Evolutionary conservation across 2,888 invertebrate species (phyloP), one percentile per base, ranked within the genome.

Genomic region (Drosophila paranaensis): DNA sequence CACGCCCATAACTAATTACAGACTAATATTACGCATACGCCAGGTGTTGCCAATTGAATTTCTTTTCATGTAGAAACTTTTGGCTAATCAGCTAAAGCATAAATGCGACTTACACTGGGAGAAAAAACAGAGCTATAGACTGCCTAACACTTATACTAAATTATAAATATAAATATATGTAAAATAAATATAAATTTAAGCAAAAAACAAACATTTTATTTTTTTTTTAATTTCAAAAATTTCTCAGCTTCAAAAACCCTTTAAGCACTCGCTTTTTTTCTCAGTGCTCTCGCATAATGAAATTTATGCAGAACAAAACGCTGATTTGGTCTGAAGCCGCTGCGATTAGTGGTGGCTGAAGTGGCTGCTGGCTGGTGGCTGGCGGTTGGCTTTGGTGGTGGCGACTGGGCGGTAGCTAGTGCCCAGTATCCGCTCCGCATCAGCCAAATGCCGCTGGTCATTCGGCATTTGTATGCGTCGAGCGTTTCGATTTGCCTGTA

Each of bases 291-390:
- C 53, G 40, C 42, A 53, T 33, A 73, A 66, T 54, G 61, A 85
- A 77, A 88, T 82, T 88, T 74, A 85, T 82, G 67, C 86, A 66
- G 72, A 67, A 61, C 66, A 60, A 53, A 66, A 65, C 30, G 64
- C 67, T 85, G 82, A 88, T 88, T 79, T 86, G 80, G 53, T 55
- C 37, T 30, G 42, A 58, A 60, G 58, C 56, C 65, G 30, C 30
- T 56, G 54, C 75, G 82, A 87, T 81, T 77, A 77, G 64, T 53
- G 45, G 53, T 16, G 27, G 54, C 27, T 74, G 55, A 43, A 25
- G 8, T 14, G 51, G 30, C 16, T 33, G 16, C 2, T 14, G 51
- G 30, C 16, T 16, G 16, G 13, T 8, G 33, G 25, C 10, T 13
- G 8, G 25, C 5, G 43, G 27, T 20, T 35, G 50, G 33, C 50